phyloP scores from a whole-genome alignment of 2,888 invertebrate genomes.

The Drymonia ruficornis region DNA sequence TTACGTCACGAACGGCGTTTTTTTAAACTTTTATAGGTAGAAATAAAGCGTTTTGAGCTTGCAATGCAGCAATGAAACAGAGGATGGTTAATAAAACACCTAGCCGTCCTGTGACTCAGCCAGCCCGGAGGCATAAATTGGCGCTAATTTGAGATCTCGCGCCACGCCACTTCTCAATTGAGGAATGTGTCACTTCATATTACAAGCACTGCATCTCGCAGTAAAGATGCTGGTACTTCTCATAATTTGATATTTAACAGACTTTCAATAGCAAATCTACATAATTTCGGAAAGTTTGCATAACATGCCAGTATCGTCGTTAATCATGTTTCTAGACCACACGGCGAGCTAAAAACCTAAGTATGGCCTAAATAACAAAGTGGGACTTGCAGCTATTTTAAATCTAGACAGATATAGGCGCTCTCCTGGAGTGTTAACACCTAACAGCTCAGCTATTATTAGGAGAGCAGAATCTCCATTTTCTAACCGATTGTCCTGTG shows the following conservation, averaged over 20 bases:
- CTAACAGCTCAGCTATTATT: neutral
- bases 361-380: neutral
- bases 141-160: slow-evolving; percentile 79
- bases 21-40: too few relatives aligned
- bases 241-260: neutral
- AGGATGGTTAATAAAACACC: slow-evolving; percentile 30
- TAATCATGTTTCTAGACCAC: neutral
- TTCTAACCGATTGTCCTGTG: too few relatives aligned
- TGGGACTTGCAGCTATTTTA: neutral
- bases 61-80: neutral
- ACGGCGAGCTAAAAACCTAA: neutral
- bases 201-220: slow-evolving; percentile 36
- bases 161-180: slow-evolving; percentile 74
- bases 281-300: neutral
- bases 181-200: slow-evolving; percentile 80
- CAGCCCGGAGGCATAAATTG: slow-evolving; percentile 81
- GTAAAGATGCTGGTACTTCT: slow-evolving; percentile 10
- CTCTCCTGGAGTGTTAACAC: neutral
- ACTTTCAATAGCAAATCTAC: neutral
- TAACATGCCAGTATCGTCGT: neutral
- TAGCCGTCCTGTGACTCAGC: slow-evolving; percentile 55
- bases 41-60: too few relatives aligned
- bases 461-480: neutral
- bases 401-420: neutral
- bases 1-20: neutral